phyloP scores from a whole-genome alignment of 2,888 invertebrate genomes.

The Oxycera nigricornis region DNA sequence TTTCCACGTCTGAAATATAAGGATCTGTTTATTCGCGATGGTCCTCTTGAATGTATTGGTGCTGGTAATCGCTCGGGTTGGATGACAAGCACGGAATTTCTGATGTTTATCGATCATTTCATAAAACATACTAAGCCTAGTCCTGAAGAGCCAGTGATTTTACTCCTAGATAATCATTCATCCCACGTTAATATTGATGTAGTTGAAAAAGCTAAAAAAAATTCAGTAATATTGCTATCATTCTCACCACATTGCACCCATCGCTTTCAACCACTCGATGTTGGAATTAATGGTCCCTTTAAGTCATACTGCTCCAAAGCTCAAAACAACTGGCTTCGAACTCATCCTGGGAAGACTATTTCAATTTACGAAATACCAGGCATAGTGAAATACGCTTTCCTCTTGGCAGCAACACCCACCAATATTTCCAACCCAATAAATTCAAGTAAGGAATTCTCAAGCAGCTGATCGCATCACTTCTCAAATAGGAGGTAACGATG shows the following conservation, averaged over 20 bases:
- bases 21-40: constrained; percentile 26
- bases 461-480: too few relatives aligned
- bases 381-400: too few relatives aligned
- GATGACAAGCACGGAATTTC: constrained; percentile 50
- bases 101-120: constrained; percentile 47
- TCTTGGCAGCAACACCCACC: too few relatives aligned
- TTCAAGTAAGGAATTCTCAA: too few relatives aligned
- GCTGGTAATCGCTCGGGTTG: constrained; percentile 47
- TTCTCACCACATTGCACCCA: constrained; percentile 36
- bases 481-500: too few relatives aligned
- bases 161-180: constrained; percentile 44
- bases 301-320: too few relatives aligned
- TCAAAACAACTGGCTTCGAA: too few relatives aligned
- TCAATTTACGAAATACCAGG: too few relatives aligned
- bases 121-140: constrained; percentile 39
- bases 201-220: constrained; percentile 46
- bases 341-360: too few relatives aligned
- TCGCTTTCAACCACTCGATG: too few relatives aligned
- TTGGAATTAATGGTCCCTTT: too few relatives aligned
- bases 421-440: too few relatives aligned
- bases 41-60: not conserved
- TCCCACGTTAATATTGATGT: constrained; percentile 39
- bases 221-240: constrained; percentile 44
- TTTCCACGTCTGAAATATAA: constrained; percentile 50
- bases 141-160: constrained; percentile 34